Evolutionary conservation across 2,888 invertebrate species (phyloP).

Genomic region (Drosophila suboccidentalis): DNA sequence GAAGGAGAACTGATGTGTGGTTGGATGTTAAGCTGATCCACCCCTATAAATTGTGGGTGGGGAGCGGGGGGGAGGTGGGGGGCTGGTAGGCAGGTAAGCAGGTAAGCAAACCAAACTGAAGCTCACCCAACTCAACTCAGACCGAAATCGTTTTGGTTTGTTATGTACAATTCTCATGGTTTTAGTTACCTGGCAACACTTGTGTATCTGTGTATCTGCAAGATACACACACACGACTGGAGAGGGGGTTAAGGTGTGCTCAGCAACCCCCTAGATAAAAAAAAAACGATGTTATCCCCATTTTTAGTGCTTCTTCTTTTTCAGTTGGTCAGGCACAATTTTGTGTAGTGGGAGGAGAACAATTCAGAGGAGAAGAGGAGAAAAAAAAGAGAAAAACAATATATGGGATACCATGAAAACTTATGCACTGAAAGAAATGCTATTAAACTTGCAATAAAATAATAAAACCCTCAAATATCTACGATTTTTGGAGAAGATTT

Average conservation of each 20-base stretch:
- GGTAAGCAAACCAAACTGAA: slow-evolving; percentile 3
- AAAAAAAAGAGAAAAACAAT: background rate
- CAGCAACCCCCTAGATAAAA: slow-evolving; percentile 45
- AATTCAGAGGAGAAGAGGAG: background rate
- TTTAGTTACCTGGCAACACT: slow-evolving; percentile 78
- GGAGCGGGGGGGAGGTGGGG: background rate
- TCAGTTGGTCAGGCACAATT: slow-evolving; percentile 46
- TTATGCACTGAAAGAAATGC: background rate
- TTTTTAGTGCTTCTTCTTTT: slow-evolving; percentile 50
- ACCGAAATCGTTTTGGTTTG: slow-evolving; percentile 73
- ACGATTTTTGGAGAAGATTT: background rate
- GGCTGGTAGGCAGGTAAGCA: too few species aligned
- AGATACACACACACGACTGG: slow-evolving; percentile 36
- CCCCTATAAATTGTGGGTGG: slow-evolving; percentile 38
- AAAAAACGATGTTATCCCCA: slow-evolving; percentile 60
- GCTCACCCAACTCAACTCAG: slow-evolving; percentile 16
- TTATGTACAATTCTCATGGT: slow-evolving; percentile 78
- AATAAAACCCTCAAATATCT: background rate
- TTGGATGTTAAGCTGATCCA: slow-evolving; percentile 28
- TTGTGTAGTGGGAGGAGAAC: background rate
- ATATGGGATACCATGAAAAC: background rate
- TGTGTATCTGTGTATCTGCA: slow-evolving; percentile 67
- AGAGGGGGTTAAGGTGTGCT: background rate
- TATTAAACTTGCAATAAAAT: background rate
- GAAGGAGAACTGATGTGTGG: background rate